Evolutionary conservation across 2,888 invertebrate genomes (phyloP), one percentile per base, ranked within the genome.

Genomic region (Blastobasis lacticolella): DNA sequence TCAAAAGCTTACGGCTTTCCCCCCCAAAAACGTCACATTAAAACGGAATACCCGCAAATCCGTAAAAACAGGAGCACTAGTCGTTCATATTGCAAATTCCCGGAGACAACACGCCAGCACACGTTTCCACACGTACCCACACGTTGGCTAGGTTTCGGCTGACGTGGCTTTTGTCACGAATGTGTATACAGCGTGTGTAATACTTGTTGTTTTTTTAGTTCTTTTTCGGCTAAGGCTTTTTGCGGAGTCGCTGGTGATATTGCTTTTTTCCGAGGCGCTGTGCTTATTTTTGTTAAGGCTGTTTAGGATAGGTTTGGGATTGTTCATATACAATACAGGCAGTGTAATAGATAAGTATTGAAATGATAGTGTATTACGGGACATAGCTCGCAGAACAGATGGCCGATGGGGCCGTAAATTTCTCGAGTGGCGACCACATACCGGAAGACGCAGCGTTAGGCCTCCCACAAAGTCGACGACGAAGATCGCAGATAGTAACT

Each of bases 151-250:
- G 57, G 54, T 57, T 58, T 55, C 57, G 57, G 59, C 58, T 59
- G 57, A 61, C 53, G 56, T 56, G 53, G 69, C 75, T 75, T 75
- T 78, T 79, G 76, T 77, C 66, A 61, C 64, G 64, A 66, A 60
- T 63, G 62, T 58, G 59, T 66, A 66, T 61, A 67, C 64, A 70
- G 5, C 8, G 7, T 10, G 44, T 64, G 60, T 66, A 70, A 68
- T 72, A 71, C 66, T 69, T 68, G 73, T 73, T 63, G 62, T 64
- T 58, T 36, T n/a, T 23, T 23, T 23, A 23, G 48, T 45, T 45
- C 23, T 23, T 23, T 23, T 23, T 23, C 23, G 23, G 23, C 23
- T 23, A 23, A 23, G 23, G 23, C 23, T 23, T 23, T 23, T 23
- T 23, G 23, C 23, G 3, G 23, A 23, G 23, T 23, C 23, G 23